These are phyloP conservation scores for Drosophila repleta DNA, from an alignment of 1,140 invertebrate species.

Conservation along the genomic window DNA sequence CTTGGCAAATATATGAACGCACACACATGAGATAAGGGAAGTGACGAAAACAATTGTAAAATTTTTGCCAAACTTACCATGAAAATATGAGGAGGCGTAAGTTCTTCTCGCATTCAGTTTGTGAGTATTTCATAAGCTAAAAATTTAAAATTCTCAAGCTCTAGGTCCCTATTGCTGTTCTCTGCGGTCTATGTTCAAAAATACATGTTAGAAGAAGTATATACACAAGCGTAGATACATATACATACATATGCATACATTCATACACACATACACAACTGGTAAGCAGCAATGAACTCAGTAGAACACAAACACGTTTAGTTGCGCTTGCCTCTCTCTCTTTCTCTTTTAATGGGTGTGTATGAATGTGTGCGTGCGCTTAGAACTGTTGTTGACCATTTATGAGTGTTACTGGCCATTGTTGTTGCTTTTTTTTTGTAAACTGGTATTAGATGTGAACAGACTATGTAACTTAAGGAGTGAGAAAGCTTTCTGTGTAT, in stretches of 20 bases:
- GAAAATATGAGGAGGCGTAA: slow-evolving; percentile 28
- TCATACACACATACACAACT: slow-evolving; percentile 50
- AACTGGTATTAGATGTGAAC: slow-evolving; percentile 64
- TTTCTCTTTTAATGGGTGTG: slow-evolving; percentile 7
- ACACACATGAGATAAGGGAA: no score
- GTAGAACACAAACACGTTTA: slow-evolving; percentile 52
- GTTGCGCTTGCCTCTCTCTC: neutral
- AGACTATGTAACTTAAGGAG: slow-evolving; percentile 39
- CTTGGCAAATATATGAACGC: no score
- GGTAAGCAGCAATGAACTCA: slow-evolving; percentile 35
- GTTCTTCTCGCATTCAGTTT: no score
- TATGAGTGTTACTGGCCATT: slow-evolving; percentile 34
- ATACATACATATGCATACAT: no score
- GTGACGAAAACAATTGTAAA: neutral
- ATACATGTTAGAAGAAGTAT: slow-evolving; percentile 31
- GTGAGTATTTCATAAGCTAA: slow-evolving; percentile 9
- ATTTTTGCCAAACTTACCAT: slow-evolving; percentile 34
- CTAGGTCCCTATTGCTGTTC: slow-evolving; percentile 24
- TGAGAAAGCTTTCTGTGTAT: slow-evolving; percentile 29
- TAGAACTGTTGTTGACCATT: slow-evolving; percentile 63
- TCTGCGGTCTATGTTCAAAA: slow-evolving; percentile 27
- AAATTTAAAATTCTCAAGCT: slow-evolving; percentile 16
- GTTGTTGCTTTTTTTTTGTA: slow-evolving; percentile 46
- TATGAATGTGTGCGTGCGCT: slow-evolving; percentile 39
- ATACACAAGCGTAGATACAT: slow-evolving; percentile 29